These are phyloP conservation scores for Drosophila prolongata DNA, from an alignment of 2,888 invertebrate genomes.

Conservation along the genomic window DNA sequence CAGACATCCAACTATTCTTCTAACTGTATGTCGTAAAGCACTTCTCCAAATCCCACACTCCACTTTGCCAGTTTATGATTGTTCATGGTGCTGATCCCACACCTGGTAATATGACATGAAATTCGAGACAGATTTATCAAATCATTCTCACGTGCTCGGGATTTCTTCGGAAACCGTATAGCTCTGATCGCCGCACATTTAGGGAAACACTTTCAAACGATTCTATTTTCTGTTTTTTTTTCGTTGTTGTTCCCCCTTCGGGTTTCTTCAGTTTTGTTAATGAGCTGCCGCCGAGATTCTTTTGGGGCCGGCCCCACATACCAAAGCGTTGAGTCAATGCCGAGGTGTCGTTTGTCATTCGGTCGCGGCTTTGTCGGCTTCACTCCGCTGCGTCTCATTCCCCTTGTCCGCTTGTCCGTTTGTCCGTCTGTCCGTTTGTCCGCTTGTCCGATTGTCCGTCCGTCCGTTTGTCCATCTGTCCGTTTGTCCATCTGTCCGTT, in stretches of 20 bases:
- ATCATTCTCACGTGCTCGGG: slow-evolving; percentile 34
- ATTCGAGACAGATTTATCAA: slow-evolving; percentile 9
- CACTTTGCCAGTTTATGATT: neutral
- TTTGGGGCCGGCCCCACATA: slow-evolving; percentile 52
- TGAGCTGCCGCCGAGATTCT: slow-evolving; percentile 45
- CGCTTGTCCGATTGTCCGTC: neutral
- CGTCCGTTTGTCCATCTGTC: neutral
- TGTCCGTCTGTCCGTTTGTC: slow-evolving; percentile 10
- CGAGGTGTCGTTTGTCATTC: slow-evolving; percentile 78
- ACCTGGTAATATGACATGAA: slow-evolving; percentile 18
- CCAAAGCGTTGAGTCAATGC: slow-evolving; percentile 77
- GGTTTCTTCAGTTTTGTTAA: slow-evolving; percentile 43
- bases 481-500: neutral
- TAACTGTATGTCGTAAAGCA: neutral
- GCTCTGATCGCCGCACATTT: slow-evolving; percentile 7
- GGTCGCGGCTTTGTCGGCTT: slow-evolving; percentile 71
- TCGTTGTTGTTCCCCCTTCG: neutral
- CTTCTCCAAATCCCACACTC: neutral
- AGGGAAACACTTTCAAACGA: slow-evolving; percentile 11
- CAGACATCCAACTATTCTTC: too few relatives aligned
- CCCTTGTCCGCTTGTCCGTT: slow-evolving; percentile 11
- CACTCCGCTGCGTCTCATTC: neutral
- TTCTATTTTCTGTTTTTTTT: slow-evolving; percentile 2
- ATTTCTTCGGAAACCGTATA: slow-evolving; percentile 6
- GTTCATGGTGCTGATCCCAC: slow-evolving; percentile 8